Conservation (phyloP, 2,888 invertebrate species). For the Brenthis ino region DNA sequence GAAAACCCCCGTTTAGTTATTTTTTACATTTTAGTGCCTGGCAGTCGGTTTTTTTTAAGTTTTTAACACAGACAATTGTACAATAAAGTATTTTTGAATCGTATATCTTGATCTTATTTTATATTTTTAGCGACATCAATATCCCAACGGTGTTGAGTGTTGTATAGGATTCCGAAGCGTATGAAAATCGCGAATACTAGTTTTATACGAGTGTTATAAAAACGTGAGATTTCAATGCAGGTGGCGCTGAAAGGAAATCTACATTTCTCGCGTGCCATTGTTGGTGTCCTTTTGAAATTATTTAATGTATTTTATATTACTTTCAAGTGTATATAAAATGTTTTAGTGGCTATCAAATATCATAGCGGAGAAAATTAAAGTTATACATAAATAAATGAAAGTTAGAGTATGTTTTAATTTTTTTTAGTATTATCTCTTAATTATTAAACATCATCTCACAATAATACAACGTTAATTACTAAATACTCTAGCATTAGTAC, state of each 20-base stretch:
- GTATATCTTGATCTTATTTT: conserved; percentile 1
- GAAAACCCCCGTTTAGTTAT: too few species aligned
- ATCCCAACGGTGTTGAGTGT: not conserved
- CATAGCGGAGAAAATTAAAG: too few species aligned
- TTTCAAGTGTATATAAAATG: not conserved
- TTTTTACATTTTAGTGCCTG: too few species aligned
- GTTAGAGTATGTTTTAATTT: too few species aligned
- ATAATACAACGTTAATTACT: too few species aligned
- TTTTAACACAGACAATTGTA: too few species aligned
- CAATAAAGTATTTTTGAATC: not conserved
- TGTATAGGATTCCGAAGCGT: conserved; percentile 18
- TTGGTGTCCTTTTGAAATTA: conserved; percentile 14
- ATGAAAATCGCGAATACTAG: conserved; percentile 17
- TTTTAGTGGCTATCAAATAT: not conserved
- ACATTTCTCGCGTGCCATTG: conserved; percentile 9
- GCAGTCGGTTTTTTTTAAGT: too few species aligned
- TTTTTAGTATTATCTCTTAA: too few species aligned
- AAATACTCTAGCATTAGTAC: too few species aligned
- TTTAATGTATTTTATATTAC: conserved; percentile 1
- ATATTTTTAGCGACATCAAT: conserved; percentile 7
- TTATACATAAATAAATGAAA: too few species aligned
- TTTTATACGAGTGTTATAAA: conserved; percentile 16
- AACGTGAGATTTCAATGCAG: conserved; percentile 15
- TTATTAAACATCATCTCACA: too few species aligned
- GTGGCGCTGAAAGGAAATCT: conserved; percentile 16